Evolutionary conservation across 1,140 invertebrate species (phyloP), one percentile per base, ranked within the genome.

Genomic region (Meloidogyne chitwoodi): DNA sequence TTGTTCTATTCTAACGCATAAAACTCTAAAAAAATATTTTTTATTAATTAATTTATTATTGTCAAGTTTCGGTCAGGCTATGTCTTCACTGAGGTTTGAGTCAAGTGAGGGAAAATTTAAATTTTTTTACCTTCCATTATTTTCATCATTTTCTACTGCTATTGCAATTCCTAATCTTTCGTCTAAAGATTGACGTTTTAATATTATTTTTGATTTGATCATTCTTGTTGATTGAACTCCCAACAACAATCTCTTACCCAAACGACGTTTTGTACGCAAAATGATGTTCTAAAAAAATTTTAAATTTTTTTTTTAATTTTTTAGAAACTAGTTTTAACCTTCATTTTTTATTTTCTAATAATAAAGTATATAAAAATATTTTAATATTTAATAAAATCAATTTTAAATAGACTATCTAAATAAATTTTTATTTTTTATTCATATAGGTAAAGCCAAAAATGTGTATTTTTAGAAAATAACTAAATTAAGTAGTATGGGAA

Each of bases 1-100:
- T 73, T 81, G 79, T 63, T 81, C 80, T 12, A 81, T 80, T 22
- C 79, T 64, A 19, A 81, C 79, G 4, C 72, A 73, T 19, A 81
- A 38, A 8, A 81, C 80, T 63, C 80, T 81, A 44, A 27, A 81
- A 48, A 75, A 70, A 70, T 0, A 34, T 76, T 16, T 3, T 70
- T 72, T 74, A 75, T 48, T 41, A 44, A 75, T 6, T 24, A 22
- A 24, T 75, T 29, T 29, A 44, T 27, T 72, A n/a, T n/a, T n/a
- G n/a, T n/a, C n/a, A n/a, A n/a, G n/a, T n/a, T n/a, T n/a, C n/a
- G n/a, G n/a, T n/a, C n/a, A n/a, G n/a, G n/a, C n/a, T n/a, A n/a
- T n/a, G n/a, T n/a, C n/a, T n/a, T n/a, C n/a, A n/a, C n/a, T n/a
- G n/a, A n/a, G n/a, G n/a, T n/a, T n/a, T n/a, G n/a, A n/a, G n/a